Evolutionary conservation across 2,797 vertebrate species (phyloP), one percentile per base, ranked within the genome.

Genomic region (Notoglanidium macrostoma): DNA sequence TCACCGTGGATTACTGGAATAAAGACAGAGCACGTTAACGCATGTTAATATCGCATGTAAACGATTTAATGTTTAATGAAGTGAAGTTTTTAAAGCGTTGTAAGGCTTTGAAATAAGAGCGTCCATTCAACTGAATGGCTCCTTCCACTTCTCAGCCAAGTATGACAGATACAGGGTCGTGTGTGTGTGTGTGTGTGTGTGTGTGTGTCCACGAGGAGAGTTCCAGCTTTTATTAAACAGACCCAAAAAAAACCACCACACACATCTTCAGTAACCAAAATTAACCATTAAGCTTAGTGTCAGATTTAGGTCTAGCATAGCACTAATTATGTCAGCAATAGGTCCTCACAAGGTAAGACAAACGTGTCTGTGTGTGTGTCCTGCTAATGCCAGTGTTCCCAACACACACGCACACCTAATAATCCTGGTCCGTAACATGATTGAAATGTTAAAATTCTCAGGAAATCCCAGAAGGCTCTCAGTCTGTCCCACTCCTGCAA

Each of bases 101-200:
- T 35, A 67, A 35, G 32, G 68, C 9, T 23, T 72, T 40, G 21
- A 72, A 10, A 23, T 21, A 11, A 44, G n/a, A 29, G 55, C 19
- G 26, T 65, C 63, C n/a, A 29, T 65, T 65, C 63, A 65, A 1
- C 3, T 32, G 29, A 32, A 32, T 32, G 5, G 5, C 29, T 35
- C 5, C 29, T 32, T 8, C 9, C 14, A 32, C 61, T n/a, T 63
- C 61, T 65, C 70, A 73, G 35, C 19, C 70, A 0, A 46, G 21
- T 73, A 21, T 73, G 40, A 73, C 70, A 26, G 21, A 73, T 70
- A 46, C 23, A 46, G 40, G 12, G 9, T 44, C 32, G 65, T 67
- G 65, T 65, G n/a, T 65, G 63, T 65, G 63, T 67, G n/a, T 67
- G n/a, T 67, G 65, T 67, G 65, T 67, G 29, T 32, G 65, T 68